A percentile compares a stretch with the other conserved stretches of the same genome.
Evolutionary conservation across 2,113 vertebrate genomes (phyloP).

Genomic region (Oncorhynchus nerka): DNA sequence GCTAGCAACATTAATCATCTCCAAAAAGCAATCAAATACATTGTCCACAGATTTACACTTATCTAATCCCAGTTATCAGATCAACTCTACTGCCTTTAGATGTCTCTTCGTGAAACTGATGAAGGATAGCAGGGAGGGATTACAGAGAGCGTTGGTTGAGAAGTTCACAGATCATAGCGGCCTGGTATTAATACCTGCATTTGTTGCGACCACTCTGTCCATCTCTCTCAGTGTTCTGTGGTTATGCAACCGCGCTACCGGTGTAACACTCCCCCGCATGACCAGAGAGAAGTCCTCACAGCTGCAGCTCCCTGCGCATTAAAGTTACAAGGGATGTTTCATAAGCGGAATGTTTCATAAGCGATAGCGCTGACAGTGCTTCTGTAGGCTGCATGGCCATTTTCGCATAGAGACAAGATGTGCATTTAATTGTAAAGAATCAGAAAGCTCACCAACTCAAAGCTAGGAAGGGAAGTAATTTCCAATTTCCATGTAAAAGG

Average conservation of each 20-base stretch:
- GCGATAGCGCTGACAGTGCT: not conserved
- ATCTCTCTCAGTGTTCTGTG: conserved; percentile 18
- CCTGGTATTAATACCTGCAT: conserved; percentile 4
- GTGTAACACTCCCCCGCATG: conserved; percentile 37
- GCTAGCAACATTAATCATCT: conserved; percentile 11
- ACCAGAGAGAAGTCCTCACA: conserved; percentile 24
- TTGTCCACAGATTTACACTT: not conserved
- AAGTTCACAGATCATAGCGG: conserved; percentile 7
- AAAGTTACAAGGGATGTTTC: not conserved
- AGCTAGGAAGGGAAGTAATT: not conserved
- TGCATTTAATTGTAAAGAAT: not conserved
- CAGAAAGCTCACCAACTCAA: not conserved
- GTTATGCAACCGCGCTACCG: conserved; percentile 58
- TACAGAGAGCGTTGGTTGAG: not conserved
- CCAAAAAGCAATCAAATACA: not conserved
- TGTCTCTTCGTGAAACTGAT: not conserved
- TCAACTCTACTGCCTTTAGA: not conserved
- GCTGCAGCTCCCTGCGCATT: conserved; percentile 8
- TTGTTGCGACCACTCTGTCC: conserved; percentile 5
- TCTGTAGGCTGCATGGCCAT: not conserved
- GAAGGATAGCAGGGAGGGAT: not conserved
- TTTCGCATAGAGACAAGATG: not conserved
- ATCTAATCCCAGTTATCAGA: not conserved
- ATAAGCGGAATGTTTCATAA: conserved; percentile 18
- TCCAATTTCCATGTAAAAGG: too few species aligned